Evolutionary conservation across 2,113 vertebrate species (phyloP).

Genomic region (Corynorhinus townsendii): DNA sequence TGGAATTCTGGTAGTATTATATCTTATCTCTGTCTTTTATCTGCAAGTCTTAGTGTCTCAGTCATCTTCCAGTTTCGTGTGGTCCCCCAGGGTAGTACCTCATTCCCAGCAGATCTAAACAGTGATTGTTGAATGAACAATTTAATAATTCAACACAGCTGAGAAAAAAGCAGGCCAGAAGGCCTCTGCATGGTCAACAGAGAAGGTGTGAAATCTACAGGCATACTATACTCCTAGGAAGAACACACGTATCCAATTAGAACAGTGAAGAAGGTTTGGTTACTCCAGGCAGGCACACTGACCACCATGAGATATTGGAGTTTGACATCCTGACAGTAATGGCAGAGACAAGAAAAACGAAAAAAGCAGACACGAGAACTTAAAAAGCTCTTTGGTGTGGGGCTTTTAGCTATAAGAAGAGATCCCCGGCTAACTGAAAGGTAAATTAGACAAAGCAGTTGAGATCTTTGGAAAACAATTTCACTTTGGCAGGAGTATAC

Average conservation of each 20-base stretch:
- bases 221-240: background rate
- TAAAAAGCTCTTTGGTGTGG: background rate
- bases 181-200: background rate
- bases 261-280: background rate
- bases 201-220: background rate
- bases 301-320: background rate
- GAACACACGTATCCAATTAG: background rate
- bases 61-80: background rate
- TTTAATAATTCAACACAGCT: background rate
- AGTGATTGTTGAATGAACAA: background rate
- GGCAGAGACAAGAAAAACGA: background rate
- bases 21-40: background rate
- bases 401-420: background rate
- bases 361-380: background rate
- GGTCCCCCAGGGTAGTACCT: background rate
- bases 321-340: background rate
- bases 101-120: background rate
- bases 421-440: slow-evolving; percentile 21
- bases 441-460: slow-evolving; percentile 55
- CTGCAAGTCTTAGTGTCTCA: background rate
- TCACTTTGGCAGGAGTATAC: slow-evolving; percentile 13
- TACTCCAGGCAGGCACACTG: background rate
- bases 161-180: background rate
- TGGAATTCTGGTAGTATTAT: background rate
- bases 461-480: slow-evolving; percentile 49